Evolutionary conservation across 2,113 vertebrate species (phyloP).

Genomic region (Pomatorhinus ruficollis): DNA sequence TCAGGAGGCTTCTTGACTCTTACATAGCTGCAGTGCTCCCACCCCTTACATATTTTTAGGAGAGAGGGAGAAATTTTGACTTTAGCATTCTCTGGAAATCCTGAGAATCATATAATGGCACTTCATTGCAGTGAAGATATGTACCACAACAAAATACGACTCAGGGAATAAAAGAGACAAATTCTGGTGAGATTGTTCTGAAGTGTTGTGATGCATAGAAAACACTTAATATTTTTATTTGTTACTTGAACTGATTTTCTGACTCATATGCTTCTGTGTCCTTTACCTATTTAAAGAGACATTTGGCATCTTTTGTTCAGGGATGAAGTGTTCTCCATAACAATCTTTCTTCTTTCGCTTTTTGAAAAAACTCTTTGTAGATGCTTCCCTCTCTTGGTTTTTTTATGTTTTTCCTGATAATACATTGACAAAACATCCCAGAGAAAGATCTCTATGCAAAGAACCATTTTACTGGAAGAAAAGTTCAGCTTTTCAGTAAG

Average conservation of each 20-base stretch:
- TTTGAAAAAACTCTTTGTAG: neutral
- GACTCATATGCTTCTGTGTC: neutral
- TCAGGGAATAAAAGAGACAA: neutral
- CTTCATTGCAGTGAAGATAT: neutral
- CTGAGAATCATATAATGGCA: neutral
- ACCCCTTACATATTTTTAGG: neutral
- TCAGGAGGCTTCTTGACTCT: neutral
- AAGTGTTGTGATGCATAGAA: neutral
- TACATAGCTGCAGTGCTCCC: neutral
- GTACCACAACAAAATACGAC: neutral
- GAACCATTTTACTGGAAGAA: neutral
- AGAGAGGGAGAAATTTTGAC: neutral
- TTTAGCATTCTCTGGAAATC: neutral
- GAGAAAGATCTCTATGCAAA: neutral
- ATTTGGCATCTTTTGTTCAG: neutral
- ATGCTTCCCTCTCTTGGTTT: fast-evolving
- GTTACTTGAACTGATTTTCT: neutral
- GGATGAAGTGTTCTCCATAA: neutral
- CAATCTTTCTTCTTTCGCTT: neutral
- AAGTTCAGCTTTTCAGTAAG: neutral
- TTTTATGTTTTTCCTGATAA: neutral
- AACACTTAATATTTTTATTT: neutral
- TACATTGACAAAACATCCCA: neutral
- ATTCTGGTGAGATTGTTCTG: neutral
- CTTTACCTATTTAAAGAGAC: neutral